Conservation (phyloP, 2,113 vertebrate species). For the Carettochelys insculpta region DNA sequence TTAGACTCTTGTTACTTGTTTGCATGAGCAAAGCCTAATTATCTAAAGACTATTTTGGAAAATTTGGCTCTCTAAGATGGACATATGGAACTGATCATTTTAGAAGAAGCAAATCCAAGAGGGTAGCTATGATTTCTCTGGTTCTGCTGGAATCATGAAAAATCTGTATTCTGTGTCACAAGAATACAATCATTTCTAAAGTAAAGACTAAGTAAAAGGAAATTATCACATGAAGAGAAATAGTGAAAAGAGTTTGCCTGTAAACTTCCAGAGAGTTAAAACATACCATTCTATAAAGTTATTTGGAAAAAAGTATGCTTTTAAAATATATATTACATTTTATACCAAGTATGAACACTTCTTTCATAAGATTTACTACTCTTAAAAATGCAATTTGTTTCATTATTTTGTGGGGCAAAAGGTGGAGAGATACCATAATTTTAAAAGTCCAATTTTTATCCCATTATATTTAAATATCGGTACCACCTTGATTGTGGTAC, state of each 20-base stretch:
- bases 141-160: constrained; percentile 43
- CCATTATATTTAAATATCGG: not conserved
- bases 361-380: not conserved
- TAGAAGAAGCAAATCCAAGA: constrained; percentile 59
- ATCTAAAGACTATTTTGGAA: constrained; percentile 56
- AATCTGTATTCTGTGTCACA: not conserved
- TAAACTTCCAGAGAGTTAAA: not conserved
- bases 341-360: not conserved
- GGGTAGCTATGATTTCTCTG: constrained; percentile 43
- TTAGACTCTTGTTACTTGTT: constrained; percentile 44
- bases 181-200: constrained; percentile 34
- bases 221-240: not conserved
- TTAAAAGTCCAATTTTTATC: not conserved
- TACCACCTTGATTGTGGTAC: not conserved
- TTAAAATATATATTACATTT: not conserved
- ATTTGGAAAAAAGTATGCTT: not conserved
- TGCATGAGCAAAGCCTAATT: constrained; percentile 47
- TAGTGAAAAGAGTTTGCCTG: not conserved
- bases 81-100: constrained; percentile 38
- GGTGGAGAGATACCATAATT: not conserved
- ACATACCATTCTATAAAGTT: not conserved
- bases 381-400: constrained; percentile 39
- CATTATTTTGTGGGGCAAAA: constrained; percentile 4
- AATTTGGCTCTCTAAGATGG: constrained; percentile 42
- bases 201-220: not conserved